Evolutionary conservation across 2,113 vertebrate species (phyloP), one percentile per base, ranked within the genome.

Genomic region (Microcebus ravelobensis): DNA sequence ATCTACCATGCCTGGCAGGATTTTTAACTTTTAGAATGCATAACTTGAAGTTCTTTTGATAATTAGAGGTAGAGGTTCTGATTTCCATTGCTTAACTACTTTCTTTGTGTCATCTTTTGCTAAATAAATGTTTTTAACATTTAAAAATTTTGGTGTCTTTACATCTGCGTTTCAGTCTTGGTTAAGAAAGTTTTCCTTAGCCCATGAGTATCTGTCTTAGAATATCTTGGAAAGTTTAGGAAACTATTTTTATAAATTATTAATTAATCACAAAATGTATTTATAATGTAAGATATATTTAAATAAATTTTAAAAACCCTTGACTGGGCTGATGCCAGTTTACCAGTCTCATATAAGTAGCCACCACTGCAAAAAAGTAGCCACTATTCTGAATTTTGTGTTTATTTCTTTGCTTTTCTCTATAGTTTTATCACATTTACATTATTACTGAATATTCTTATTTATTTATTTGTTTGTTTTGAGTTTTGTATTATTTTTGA

Each of bases 371-470:
- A 79, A 48, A 88, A 42, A 59, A 52, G 59, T 45, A 90, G 42
- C 21, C 18, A 23, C n/a, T 36, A 36, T 80, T 15, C 18, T 94
- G 65, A 80, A 52, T 67, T 94, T 91, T 76, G 31, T 63, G 48
- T 52, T 87, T 85, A 74, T 86, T 93, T 86, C 25, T 50, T 90
- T 79, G 39, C 25, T 63, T 84, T 63, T 61, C 23, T 85, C 50
- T 48, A 65, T 90, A 71, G 2, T 71, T 94, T 81, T 76, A 61
- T 11, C 11, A 71, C 15, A 71, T 87, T 74, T 55, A 39, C 52
- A 42, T 68, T 50, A 77, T 23, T 95, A 71, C n/a, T 65, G 36
- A 88, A 31, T 65, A 86, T 86, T 68, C 55, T 92, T 92, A 92
- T 27, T 73, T 42, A 42, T 42, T 42, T 42, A 42, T 42, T 42